Conservation (phyloP, 2,797 vertebrate species). For the Rhinella marina region DNA sequence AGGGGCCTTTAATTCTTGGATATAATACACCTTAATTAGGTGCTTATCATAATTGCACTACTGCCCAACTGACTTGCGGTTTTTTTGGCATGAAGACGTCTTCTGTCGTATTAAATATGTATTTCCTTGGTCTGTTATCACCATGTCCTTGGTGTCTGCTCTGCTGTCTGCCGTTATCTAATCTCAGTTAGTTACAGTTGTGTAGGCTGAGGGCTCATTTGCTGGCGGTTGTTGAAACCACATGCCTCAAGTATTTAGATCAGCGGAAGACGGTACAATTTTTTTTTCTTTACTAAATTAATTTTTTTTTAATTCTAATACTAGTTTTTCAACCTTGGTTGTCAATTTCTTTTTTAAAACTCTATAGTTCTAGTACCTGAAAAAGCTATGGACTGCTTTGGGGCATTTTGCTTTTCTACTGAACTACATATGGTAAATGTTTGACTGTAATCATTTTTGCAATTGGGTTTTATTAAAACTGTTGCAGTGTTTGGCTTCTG, state of each 20-base stretch:
- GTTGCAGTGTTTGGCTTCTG: too few relatives aligned
- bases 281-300: too few relatives aligned
- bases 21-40: neutral
- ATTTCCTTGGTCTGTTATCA: constrained; percentile 27
- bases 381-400: too few relatives aligned
- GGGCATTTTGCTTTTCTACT: too few relatives aligned
- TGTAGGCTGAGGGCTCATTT: neutral
- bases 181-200: neutral
- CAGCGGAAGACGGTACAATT: neutral
- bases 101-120: neutral
- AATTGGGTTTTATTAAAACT: too few relatives aligned
- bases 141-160: constrained; percentile 25
- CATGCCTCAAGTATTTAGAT: neutral
- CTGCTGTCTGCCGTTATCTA: neutral
- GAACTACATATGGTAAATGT: too few relatives aligned
- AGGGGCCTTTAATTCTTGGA: neutral
- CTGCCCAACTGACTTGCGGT: neutral
- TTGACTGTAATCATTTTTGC: too few relatives aligned
- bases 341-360: too few relatives aligned
- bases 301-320: too few relatives aligned
- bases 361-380: too few relatives aligned
- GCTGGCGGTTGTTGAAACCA: neutral
- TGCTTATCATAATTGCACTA: neutral
- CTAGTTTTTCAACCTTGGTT: too few relatives aligned
- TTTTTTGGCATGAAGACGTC: constrained; percentile 5